Base-by-base conservation (phyloP, 2,888 invertebrate species). In the Balanococcus diminutus region DNA sequence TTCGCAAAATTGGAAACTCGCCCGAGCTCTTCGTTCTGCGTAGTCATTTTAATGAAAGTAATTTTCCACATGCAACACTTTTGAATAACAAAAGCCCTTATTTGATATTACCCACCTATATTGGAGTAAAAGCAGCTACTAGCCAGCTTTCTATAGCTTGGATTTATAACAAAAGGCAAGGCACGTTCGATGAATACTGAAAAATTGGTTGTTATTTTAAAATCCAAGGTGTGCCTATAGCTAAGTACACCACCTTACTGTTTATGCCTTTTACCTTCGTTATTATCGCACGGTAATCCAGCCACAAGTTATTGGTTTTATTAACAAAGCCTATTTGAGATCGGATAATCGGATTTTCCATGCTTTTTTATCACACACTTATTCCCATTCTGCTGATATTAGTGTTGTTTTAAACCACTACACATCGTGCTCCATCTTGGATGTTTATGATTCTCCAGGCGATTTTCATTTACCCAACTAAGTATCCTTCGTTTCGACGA, bases 1-100 rank as follows among this genome's bases (percentile, higher is more conserved):
- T 25, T 72, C 31, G 8, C 72, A 16, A 72, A 72, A 72, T 72
- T 72, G 72, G 72, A 72, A 28, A 72, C 31, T 72, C 31, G 72
- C 72, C 72, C 72, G 5, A 11, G 16, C 42, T 11, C 8, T 36
- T 3, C 36, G 36, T 5, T 36, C 8, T 36, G 19, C n/a, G 9
- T 22, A 56, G 25, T 22, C 5, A 61, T 61, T 61, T 72, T 56
- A 56, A 56, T 56, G 9, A 56, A 56, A 56, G 22, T 56, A 56
- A 56, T 56, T 31, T 72, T 72, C 72, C 9, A 8, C 72, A n/a
- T 16, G 39, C 39, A 39, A 39, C 39, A 39, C 39, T 5, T 56
- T 56, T 56, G 56, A 56, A 56, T 56, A 56, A 56, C 56, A 72
- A 72, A 72, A 28, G 31, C 72, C 2, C 16, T 72, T 22, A 31